Percentiles rank a stretch among this genome's conserved stretches.
Evolutionary conservation across 2,797 vertebrate species (phyloP).

Genomic region (Spheniscus humboldti): DNA sequence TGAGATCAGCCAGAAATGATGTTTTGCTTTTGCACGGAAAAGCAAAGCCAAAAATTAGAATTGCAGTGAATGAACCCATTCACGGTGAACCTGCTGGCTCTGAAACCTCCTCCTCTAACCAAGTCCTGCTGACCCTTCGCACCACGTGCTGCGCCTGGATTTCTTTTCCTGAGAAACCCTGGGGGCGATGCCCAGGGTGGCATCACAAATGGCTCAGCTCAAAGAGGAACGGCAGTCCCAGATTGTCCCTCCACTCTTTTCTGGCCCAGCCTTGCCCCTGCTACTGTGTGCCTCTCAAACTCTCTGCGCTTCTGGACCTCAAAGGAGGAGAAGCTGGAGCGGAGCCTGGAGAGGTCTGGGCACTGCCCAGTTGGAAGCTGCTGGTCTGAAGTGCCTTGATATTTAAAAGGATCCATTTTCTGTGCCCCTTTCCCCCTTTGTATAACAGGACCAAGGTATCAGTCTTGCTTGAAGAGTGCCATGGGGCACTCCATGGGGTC

Average conservation of each 20-base stretch:
- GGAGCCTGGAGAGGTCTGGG: not conserved
- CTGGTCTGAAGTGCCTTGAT: not conserved
- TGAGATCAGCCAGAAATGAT: not conserved
- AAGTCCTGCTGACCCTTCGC: not conserved
- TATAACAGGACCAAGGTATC: not conserved
- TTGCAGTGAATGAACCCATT: conserved; percentile 10
- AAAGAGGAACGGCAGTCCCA: not conserved
- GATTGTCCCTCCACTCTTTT: not conserved
- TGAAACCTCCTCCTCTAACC: not conserved
- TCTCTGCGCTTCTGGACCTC: not conserved
- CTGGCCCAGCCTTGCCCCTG: not conserved
- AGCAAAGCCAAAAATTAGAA: not conserved
- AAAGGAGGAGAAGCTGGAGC: not conserved
- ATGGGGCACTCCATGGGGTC: not conserved
- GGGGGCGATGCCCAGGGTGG: not conserved
- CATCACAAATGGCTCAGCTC: accelerated
- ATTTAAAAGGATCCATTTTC: not conserved
- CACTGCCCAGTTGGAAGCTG: not conserved
- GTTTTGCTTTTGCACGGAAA: not conserved
- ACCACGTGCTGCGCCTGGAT: not conserved
- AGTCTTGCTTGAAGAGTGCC: not conserved
- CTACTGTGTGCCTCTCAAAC: not conserved
- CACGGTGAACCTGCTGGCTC: not conserved
- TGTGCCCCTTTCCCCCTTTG: not conserved
- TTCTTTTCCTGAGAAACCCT: not conserved